Evolutionary conservation across 2,888 invertebrate species (phyloP).

Genomic region (Melinaea marsaeus): DNA sequence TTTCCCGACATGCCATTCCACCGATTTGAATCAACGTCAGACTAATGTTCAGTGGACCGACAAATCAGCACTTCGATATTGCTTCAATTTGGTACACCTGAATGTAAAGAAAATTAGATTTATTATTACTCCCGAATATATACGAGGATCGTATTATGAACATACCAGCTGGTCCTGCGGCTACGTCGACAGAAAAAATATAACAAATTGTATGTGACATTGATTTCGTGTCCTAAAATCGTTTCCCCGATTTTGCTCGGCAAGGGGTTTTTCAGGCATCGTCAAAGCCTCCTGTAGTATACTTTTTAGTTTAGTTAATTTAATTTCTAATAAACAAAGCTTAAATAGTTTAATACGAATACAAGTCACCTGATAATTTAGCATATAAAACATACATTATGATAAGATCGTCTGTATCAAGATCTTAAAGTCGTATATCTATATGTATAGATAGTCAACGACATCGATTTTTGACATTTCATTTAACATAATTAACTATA

Average conservation of each 20-base stretch:
- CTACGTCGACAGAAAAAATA: not conserved
- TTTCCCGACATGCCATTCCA: constrained; percentile 46
- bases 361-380: too few relatives aligned
- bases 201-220: constrained; percentile 6
- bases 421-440: constrained; percentile 14
- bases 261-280: too few relatives aligned
- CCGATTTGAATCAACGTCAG: constrained; percentile 72
- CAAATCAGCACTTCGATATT: constrained; percentile 76
- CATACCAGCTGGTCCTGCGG: too few relatives aligned
- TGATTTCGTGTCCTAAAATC: not conserved
- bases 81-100: constrained; percentile 73
- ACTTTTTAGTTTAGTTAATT: too few relatives aligned
- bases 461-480: too few relatives aligned
- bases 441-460: too few relatives aligned
- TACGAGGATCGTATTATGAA: constrained; percentile 13
- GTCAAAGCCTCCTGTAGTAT: too few relatives aligned
- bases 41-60: constrained; percentile 72
- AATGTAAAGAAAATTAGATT: constrained; percentile 69
- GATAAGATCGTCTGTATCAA: constrained; percentile 8
- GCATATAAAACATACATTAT: too few relatives aligned
- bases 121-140: constrained; percentile 51
- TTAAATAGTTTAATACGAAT: too few relatives aligned
- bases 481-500: too few relatives aligned
- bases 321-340: too few relatives aligned
- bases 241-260: too few relatives aligned